Base-by-base conservation (phyloP, 2,888 invertebrate species). In the Punctoribates punctum region DNA sequence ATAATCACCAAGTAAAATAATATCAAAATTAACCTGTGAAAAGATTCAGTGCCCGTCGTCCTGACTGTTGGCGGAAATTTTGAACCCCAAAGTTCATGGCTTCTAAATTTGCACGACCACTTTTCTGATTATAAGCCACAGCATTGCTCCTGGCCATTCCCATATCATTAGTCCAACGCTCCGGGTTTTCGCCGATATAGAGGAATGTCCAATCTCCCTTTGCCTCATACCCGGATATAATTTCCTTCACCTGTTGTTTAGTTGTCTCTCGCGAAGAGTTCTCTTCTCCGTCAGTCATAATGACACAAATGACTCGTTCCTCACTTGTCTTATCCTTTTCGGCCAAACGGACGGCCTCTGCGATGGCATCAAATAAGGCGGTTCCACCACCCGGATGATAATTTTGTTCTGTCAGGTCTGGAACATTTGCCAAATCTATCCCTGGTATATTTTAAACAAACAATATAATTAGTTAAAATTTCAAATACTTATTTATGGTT, bases 211-310 rank as follows among this genome's bases (percentile, higher is more conserved):
- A 65, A 20, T 34, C 34, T 0, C 34, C 34, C 13, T 5, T 15
- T 0, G 34, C 65, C n/a, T 65, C 34, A 20, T 34, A 65, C 15
- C 34, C 65, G 2, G 34, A 13, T 3, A 65, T 34, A 17, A 65
- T 65, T 17, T 34, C 20, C 9, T 65, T 65, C 11, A 65, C 34
- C 20, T 65, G 65, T 65, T 65, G 17, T 34, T 34, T 34, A 34
- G 6, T 34, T 0, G 65, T 65, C 20, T 34, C 34, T 65, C 46
- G 13, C 25, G 73, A 73, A 17, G 73, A 23, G 15, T 46, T 73
- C 27, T 73, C 73, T 20, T 46, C 46, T 9, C 73, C 73, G 17
- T 73, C 73, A 13, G 73, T 48, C 25, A 73, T 46, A 17, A 73
- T 73, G 29, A 73, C 27, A 27, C 46, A 46, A 25, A 73, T 46